Evolutionary conservation across 2,888 invertebrate genomes (phyloP), one percentile per base, ranked within the genome.

Genomic region (Lycaena phlaeas): DNA sequence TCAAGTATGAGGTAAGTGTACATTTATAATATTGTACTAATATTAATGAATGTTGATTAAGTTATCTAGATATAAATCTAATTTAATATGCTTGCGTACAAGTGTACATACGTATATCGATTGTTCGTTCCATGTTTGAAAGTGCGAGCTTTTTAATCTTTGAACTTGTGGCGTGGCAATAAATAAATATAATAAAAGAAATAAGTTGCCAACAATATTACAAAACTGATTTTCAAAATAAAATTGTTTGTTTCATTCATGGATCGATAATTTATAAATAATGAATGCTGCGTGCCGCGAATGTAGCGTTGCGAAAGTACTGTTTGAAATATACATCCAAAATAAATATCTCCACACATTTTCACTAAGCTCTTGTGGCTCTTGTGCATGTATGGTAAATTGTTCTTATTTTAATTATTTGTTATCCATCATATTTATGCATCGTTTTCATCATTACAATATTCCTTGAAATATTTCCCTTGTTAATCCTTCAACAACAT

Each of bases 1-100:
- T 96, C 73, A 95, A 94, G 86, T 97, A 96, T 84, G 96, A 96
- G 94, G 96, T 96, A 85, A 88, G 90, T 67, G 40, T 29, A 37
- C 42, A 10, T 39, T 42, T 18, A 17, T 36, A 29, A 26, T 22
- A 7, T 7, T 34, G 18, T 12, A 22, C 7, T 38, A 30, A 41
- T 28, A 31, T 42, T 30, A 40, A 37, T 34, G 36, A 34, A 29
- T 17, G 12, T 43, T 10, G 14, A 12, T 17, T 37, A 44, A 31
- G 15, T 34, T 29, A 36, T 5, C 40, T 31, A 41, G 14, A 29
- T 41, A 36, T 41, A 26, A 36, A 34, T 31, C 27, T 36, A 42
- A 44, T 10, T 22, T 26, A 41, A 27, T 38, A 50, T 44, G 67
- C 68, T 53, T 51, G 57, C 57, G 55, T 53, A n/a, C n/a, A n/a